Conservation (phyloP, 2,113 vertebrate genomes). For the Takifugu flavidus region DNA sequence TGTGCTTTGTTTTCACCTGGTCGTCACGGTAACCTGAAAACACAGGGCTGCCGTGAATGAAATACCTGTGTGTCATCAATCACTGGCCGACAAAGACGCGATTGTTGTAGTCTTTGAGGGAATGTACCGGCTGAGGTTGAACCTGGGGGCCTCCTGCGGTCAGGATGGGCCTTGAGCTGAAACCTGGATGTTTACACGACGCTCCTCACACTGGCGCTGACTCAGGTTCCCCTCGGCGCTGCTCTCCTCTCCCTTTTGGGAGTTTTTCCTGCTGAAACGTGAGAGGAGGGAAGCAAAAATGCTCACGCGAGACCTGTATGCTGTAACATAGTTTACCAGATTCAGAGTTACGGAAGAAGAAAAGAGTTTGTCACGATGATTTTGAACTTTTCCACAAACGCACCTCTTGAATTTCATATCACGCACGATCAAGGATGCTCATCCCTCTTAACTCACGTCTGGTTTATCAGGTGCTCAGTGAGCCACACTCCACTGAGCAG, state of each 20-base stretch:
- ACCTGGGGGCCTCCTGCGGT: slow-evolving; percentile 34
- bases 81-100: slow-evolving; percentile 70
- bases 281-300: slow-evolving; percentile 2
- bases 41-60: slow-evolving; percentile 68
- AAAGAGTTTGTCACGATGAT: too few species aligned
- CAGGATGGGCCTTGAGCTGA: slow-evolving; percentile 42
- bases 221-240: slow-evolving; percentile 22
- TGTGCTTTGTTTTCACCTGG: slow-evolving; percentile 75
- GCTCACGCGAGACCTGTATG: neutral
- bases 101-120: slow-evolving; percentile 69
- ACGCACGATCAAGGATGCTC: too few species aligned
- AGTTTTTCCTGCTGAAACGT: slow-evolving; percentile 16
- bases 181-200: slow-evolving; percentile 62
- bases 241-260: slow-evolving; percentile 16
- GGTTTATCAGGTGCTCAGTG: too few species aligned
- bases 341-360: too few species aligned
- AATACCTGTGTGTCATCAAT: slow-evolving; percentile 77
- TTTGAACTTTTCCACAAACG: too few species aligned
- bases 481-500: too few species aligned
- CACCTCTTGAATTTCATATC: too few species aligned
- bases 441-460: too few species aligned
- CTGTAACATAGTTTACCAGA: neutral
- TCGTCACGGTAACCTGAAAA: slow-evolving; percentile 77
- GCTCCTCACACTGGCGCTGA: slow-evolving; percentile 48
- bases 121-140: slow-evolving; percentile 45